Base-by-base conservation (phyloP, 2,888 invertebrate species). In the Euplexia lucipara region DNA sequence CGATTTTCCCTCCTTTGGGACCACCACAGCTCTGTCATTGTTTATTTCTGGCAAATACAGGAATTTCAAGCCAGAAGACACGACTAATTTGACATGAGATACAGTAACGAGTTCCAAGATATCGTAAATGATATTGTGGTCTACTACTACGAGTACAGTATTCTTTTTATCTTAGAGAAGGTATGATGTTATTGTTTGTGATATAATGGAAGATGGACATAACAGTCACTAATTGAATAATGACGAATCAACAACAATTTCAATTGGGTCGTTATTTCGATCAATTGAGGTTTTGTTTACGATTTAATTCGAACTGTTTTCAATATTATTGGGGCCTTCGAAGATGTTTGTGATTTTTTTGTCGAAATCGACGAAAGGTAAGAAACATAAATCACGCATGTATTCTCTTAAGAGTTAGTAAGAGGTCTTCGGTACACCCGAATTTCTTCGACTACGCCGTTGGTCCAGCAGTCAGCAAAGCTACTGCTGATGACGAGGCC, bases 241-340 rank as follows among this genome's bases (percentile, higher is more conserved):
- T 66, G 49, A 57, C 45, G 58, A 45, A 35, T 60, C n/a, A n/a
- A n/a, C n/a, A n/a, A n/a, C n/a, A n/a, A n/a, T 47, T 44, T 22
- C 8, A 54, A 61, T 53, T 54, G 26, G 30, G 51, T 35, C 42
- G 26, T n/a, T 42, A 52, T 57, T 66, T 60, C 39, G 5, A 34
- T 63, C 44, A 22, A 39, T 37, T 58, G 9, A 60, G 39, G 47
- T 78, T 49, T 59, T 64, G 56, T 77, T 77, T 69, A 53, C 52
- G 20, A 26, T 62, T 20, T 47, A 41, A 47, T 54, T 60, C 12
- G 30, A 26, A 47, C 18, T 57, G 26, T 58, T 65, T 67, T 70
- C 26, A 62, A 48, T 64, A 45, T 53, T 75, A 49, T 67, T 63
- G 18, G 1, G 37, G 32, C 39, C 56, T 57, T 60, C 35, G 14